Evolutionary conservation across 1,140 invertebrate species (phyloP), one percentile per base, ranked within the genome.

Genomic region (Acyrthosiphon pisum): DNA sequence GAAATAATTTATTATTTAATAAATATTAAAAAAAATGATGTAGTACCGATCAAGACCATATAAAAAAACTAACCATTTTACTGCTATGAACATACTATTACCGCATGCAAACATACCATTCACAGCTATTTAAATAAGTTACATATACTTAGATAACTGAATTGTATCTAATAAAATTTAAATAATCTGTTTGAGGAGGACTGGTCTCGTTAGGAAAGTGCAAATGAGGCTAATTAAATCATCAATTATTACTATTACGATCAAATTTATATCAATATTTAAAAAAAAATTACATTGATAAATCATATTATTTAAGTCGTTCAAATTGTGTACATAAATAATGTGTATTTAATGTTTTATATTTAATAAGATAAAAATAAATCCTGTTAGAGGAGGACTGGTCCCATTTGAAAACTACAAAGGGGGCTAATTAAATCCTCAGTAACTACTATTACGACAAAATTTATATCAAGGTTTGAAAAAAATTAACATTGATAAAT

Each of bases 341-440:
- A 30, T 30, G 3, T 60, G 56, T 60, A 11, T 30, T 30, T 60
- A 30, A 30, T n/a, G n/a, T n/a, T n/a, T n/a, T n/a, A n/a, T 60
- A 30, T 60, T 30, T 23, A 60, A 2, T 30, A 0, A 30, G 30
- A 11, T 14, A 14, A 60, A 23, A 56, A 26, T 11, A 30, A 60
- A 60, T 11, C 1, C 6, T 84, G 46, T 91, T 60, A 14, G 50
- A 91, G 60, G 44, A 37, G 23, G 53, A 84, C 68, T 91, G 90
- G 44, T n/a, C 68, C 3, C 11, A 91, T 30, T 91, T 91, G 18
- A 26, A 48, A 81, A 56, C 1, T 18, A 11, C 90, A 76, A 68
- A 90, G 48, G 30, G 48, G 90, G 90, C 90, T 91, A 91, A 91
- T 91, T 81, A 91, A 68, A 81, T 76, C n/a, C 90, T 56, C 30